These are phyloP conservation scores for Tipula unca DNA, from an alignment of 2,888 invertebrate genomes.

Conservation along the genomic window DNA sequence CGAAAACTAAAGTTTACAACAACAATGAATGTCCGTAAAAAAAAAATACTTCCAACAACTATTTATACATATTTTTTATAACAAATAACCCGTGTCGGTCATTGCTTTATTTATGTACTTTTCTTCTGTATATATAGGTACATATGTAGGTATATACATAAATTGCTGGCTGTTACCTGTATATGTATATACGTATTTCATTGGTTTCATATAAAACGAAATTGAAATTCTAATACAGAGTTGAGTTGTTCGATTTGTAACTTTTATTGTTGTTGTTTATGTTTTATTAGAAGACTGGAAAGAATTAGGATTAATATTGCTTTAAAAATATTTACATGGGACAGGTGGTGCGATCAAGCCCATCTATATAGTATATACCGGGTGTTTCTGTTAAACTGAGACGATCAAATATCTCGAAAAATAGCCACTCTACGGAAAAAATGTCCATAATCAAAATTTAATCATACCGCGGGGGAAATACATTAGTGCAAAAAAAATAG, in stretches of 20 bases:
- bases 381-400: too few species aligned
- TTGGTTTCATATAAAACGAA: background rate
- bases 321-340: background rate
- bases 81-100: background rate
- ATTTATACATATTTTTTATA: background rate
- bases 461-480: too few species aligned
- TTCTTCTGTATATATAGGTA: background rate
- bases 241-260: background rate
- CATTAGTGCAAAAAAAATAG: too few species aligned
- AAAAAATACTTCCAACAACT: background rate
- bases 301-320: background rate
- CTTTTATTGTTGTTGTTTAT: background rate
- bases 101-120: background rate
- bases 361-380: too few species aligned
- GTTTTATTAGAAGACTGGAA: background rate
- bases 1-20: background rate
- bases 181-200: background rate
- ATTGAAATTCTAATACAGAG: conserved; percentile 2
- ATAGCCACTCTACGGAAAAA: too few species aligned
- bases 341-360: background rate
- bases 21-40: background rate
- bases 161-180: background rate
- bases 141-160: too few species aligned
- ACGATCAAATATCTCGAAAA: too few species aligned
- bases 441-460: too few species aligned